Conservation (phyloP, 2,797 vertebrate genomes). For the Enteromius mattozi region DNA sequence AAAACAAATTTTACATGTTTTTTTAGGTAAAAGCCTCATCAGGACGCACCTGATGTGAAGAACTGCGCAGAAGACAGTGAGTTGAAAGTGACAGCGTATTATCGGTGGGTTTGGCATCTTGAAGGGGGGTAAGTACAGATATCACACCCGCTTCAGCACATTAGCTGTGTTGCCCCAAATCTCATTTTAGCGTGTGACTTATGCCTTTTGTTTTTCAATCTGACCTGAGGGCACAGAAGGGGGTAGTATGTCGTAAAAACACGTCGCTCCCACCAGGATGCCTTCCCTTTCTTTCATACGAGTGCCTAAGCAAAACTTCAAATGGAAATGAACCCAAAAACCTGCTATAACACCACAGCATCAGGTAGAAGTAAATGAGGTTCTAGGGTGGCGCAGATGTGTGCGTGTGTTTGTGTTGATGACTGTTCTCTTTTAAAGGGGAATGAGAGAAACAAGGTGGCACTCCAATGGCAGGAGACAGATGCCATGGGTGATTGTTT, state of each 20-base stretch:
- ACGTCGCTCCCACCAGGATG: conserved; percentile 38
- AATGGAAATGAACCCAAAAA: conserved; percentile 81
- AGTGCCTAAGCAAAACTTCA: conserved; percentile 71
- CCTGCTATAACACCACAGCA: conserved; percentile 80
- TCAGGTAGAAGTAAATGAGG: conserved; percentile 81
- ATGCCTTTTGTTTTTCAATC: conserved; percentile 73
- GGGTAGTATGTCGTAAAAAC: conserved; percentile 63
- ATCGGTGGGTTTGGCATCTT: conserved; percentile 21
- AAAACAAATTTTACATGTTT: background rate
- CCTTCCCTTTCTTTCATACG: conserved; percentile 72
- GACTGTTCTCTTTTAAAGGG: conserved; percentile 65
- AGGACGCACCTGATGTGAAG: background rate
- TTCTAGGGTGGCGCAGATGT: conserved; percentile 78
- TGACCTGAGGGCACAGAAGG: conserved; percentile 68
- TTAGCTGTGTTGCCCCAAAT: conserved; percentile 71
- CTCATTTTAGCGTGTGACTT: conserved; percentile 77
- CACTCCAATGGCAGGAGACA: conserved; percentile 87
- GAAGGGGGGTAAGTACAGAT: conserved; percentile 63
- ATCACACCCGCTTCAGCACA: conserved; percentile 71
- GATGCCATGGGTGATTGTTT: conserved; percentile 97
- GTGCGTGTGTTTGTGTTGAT: conserved; percentile 55
- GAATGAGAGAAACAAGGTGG: conserved; percentile 83
- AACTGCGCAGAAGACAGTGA: conserved; percentile 8
- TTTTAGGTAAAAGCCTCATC: background rate
- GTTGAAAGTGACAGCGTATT: conserved; percentile 29